Evolutionary conservation across 2,888 invertebrate species (phyloP).

Genomic region (Ophion ventricosus): DNA sequence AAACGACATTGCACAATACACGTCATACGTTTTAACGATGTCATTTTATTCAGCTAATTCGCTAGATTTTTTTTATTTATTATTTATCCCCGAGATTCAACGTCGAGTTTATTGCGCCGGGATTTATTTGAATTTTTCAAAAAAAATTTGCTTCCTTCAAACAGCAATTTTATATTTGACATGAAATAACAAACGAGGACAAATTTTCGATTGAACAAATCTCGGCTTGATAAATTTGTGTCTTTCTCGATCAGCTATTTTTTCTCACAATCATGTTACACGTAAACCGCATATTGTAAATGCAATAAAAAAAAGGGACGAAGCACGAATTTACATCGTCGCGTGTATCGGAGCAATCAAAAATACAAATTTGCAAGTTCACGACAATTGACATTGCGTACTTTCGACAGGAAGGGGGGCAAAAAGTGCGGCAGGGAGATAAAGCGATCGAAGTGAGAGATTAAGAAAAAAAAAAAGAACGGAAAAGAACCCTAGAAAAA

Average conservation of each 20-base stretch:
- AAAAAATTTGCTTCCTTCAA: slow-evolving; percentile 8
- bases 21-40: slow-evolving; percentile 71
- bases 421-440: slow-evolving; percentile 36
- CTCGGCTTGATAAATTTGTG: background rate
- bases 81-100: background rate
- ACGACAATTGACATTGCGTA: slow-evolving; percentile 9
- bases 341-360: no score
- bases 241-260: background rate
- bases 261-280: background rate
- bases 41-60: slow-evolving; percentile 79
- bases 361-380: background rate
- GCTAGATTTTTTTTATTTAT: slow-evolving; percentile 68
- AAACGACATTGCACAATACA: slow-evolving; percentile 11
- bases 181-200: background rate
- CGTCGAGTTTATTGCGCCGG: background rate
- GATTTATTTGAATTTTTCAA: background rate
- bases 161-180: slow-evolving; percentile 10
- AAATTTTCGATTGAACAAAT: slow-evolving; percentile 15
- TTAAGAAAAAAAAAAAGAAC: slow-evolving; percentile 55
- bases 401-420: slow-evolving; percentile 15
- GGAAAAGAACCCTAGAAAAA: slow-evolving; percentile 59
- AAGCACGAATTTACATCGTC: no score
- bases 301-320: background rate
- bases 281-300: slow-evolving; percentile 3
- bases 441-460: slow-evolving; percentile 32